phyloP scores from a whole-genome alignment of 1,140 invertebrate genomes.

The Zaprionus taronus region DNA sequence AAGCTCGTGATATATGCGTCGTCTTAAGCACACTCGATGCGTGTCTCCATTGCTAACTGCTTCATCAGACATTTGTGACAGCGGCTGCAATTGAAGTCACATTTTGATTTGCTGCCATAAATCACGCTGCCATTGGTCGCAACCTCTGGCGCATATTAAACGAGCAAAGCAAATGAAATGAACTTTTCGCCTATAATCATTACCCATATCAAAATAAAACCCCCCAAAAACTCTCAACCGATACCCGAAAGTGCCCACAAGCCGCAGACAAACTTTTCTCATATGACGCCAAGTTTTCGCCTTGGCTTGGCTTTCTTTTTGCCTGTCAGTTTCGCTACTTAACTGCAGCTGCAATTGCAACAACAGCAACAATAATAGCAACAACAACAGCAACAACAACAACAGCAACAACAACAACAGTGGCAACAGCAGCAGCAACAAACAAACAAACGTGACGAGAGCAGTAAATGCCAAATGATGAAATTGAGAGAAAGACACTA shows the following conservation, averaged over 20 bases:
- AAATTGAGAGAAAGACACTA: conserved; percentile 35
- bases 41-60: neutral
- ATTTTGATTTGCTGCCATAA: conserved; percentile 38
- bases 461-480: conserved; percentile 56
- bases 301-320: conserved; percentile 18
- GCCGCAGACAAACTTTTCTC: conserved; percentile 78
- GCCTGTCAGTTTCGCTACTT: conserved; percentile 64
- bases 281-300: conserved; percentile 78
- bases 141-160: conserved; percentile 55
- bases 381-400: conserved; percentile 20
- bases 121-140: conserved; percentile 33
- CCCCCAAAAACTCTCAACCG: conserved; percentile 8
- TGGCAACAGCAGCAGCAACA: neutral
- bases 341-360: conserved; percentile 64
- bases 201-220: conserved; percentile 73
- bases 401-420: conserved; percentile 14
- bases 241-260: conserved; percentile 22
- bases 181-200: conserved; percentile 64
- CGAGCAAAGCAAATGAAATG: conserved; percentile 12
- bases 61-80: neutral
- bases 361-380: conserved; percentile 34
- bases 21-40: neutral
- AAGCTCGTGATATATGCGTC: no score
- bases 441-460: conserved; percentile 59
- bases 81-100: conserved; percentile 1